Evolutionary conservation across 2,797 vertebrate species (phyloP).

Genomic region (Lacerta agilis): DNA sequence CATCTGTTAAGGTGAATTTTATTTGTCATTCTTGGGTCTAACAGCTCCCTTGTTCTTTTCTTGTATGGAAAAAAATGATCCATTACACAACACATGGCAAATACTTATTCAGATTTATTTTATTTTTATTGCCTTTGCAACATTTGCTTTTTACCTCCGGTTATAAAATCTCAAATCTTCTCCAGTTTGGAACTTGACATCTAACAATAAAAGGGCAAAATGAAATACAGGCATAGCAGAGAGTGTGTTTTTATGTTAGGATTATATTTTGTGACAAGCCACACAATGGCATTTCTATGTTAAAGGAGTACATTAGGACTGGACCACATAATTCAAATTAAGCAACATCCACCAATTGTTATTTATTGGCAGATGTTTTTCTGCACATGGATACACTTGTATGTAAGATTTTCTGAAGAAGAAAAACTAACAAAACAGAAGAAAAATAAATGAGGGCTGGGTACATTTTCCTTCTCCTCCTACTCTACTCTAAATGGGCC

Average conservation of each 20-base stretch:
- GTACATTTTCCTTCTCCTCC: not conserved
- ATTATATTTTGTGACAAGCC: constrained; percentile 49
- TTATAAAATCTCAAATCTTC: constrained; percentile 57
- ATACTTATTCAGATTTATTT: constrained; percentile 64
- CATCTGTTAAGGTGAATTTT: constrained; percentile 65
- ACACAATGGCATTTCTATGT: constrained; percentile 6
- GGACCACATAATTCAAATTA: not conserved
- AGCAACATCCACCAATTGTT: not conserved
- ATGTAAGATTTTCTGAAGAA: not conserved
- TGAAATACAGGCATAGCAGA: constrained; percentile 36
- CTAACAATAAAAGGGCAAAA: constrained; percentile 55
- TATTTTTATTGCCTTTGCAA: constrained; percentile 60
- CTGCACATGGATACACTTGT: not conserved
- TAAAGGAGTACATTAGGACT: not conserved
- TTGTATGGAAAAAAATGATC: constrained; percentile 39
- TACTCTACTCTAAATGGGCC: no score
- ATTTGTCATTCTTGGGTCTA: constrained; percentile 57
- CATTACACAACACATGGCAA: constrained; percentile 47
- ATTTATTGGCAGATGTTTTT: not conserved
- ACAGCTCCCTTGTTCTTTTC: constrained; percentile 51
- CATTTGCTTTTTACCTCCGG: constrained; percentile 44
- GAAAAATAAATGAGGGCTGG: not conserved
- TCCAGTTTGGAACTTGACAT: constrained; percentile 50
- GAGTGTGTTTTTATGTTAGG: constrained; percentile 29
- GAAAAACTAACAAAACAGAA: not conserved